These are phyloP conservation scores for Pelusios castaneus DNA, from an alignment of 2,113 vertebrate genomes.

Conservation along the genomic window DNA sequence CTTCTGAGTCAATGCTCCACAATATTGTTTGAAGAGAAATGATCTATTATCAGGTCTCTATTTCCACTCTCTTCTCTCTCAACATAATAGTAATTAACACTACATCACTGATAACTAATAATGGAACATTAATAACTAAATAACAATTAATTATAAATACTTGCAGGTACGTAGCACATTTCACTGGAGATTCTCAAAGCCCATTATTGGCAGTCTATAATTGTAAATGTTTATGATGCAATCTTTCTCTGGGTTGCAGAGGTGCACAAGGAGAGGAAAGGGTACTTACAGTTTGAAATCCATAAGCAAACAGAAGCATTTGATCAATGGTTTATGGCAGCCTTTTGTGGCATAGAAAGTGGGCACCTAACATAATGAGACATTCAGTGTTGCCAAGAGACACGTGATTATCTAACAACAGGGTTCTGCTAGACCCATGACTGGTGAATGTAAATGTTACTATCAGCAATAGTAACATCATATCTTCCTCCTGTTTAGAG, in stretches of 20 bases:
- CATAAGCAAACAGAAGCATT: neutral
- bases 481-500: neutral
- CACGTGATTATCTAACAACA: neutral
- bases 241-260: neutral
- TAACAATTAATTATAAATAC: neutral
- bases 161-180: fast-evolving
- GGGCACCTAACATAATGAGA: neutral
- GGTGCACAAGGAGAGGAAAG: neutral
- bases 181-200: neutral
- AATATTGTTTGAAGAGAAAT: neutral
- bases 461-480: neutral
- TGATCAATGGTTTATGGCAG: neutral
- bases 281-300: neutral
- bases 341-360: fast-evolving
- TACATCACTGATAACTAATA: neutral
- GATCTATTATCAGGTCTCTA: neutral
- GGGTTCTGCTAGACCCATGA: neutral
- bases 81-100: neutral
- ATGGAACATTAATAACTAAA: neutral
- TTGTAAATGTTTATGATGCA: neutral
- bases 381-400: neutral
- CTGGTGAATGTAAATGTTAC: neutral
- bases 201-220: neutral
- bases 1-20: neutral
- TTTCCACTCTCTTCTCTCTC: neutral